These are phyloP conservation scores for Struthidea cinerea DNA, from an alignment of 2,113 vertebrate genomes.

Conservation along the genomic window DNA sequence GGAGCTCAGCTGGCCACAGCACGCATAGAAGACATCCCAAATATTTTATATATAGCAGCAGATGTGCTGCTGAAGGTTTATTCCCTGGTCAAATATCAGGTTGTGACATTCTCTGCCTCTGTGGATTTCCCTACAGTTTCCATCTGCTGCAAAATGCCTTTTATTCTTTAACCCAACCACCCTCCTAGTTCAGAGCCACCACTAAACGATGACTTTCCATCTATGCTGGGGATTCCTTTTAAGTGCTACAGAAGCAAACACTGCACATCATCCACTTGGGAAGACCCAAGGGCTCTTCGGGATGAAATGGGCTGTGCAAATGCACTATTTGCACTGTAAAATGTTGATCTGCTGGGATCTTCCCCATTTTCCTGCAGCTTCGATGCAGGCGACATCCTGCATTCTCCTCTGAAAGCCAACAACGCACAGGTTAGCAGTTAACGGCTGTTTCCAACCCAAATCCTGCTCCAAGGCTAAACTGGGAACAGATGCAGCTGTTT, in stretches of 20 bases:
- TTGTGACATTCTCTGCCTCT: not conserved
- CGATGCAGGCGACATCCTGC: not conserved
- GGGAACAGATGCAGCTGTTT: not conserved
- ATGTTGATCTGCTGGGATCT: not conserved
- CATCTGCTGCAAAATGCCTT: not conserved
- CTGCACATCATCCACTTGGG: not conserved
- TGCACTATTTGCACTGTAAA: fast-evolving
- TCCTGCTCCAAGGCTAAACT: not conserved
- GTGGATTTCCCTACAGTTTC: not conserved
- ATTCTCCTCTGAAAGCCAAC: not conserved
- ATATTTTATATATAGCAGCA: not conserved
- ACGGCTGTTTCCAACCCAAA: not conserved
- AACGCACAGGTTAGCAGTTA: not conserved
- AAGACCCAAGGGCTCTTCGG: not conserved
- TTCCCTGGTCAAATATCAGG: not conserved
- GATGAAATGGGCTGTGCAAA: not conserved
- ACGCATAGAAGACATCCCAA: not conserved
- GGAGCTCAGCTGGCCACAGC: not conserved
- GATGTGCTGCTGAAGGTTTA: not conserved
- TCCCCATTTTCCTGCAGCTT: not conserved
- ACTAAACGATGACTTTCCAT: fast-evolving
- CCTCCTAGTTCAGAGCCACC: not conserved
- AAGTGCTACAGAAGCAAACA: not conserved
- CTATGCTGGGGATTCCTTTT: not conserved
- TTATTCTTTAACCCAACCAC: not conserved